phyloP scores from a whole-genome alignment of 2,797 vertebrate species.

The Rhadinocentrus ornatus region DNA sequence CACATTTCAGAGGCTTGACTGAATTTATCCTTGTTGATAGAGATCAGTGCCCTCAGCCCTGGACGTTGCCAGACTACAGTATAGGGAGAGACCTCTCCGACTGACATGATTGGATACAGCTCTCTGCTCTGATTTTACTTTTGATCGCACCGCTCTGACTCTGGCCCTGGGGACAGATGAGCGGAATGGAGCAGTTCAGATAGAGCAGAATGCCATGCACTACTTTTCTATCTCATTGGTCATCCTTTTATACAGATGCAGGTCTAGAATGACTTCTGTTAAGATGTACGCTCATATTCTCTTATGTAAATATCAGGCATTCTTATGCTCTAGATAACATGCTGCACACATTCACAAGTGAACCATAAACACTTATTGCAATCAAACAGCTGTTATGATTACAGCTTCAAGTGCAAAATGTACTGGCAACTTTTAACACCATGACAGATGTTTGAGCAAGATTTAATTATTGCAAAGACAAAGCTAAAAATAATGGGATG shows the following conservation, averaged over 20 bases:
- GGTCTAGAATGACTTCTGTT: conserved; percentile 39
- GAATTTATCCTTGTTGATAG: conserved; percentile 80
- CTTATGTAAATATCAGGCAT: conserved; percentile 32
- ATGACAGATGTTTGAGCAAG: conserved; percentile 10
- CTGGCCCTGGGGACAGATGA: conserved; percentile 71
- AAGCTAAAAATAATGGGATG: conserved; percentile 34
- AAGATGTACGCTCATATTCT: conserved; percentile 38
- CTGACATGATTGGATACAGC: conserved; percentile 78
- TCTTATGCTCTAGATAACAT: conserved; percentile 32
- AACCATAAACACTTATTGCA: conserved; percentile 11
- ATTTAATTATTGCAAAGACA: conserved; percentile 31
- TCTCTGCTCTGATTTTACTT: conserved; percentile 77
- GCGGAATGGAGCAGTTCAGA: conserved; percentile 59
- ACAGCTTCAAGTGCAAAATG: conserved; percentile 9
- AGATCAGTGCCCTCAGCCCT: conserved; percentile 77
- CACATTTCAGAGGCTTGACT: conserved; percentile 79
- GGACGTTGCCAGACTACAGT: conserved; percentile 76
- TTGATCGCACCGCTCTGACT: conserved; percentile 73
- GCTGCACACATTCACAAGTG: conserved; percentile 5
- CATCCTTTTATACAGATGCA: conserved; percentile 65
- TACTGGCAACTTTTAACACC: conserved; percentile 12
- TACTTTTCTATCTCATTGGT: conserved; percentile 61
- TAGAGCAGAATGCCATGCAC: conserved; percentile 61
- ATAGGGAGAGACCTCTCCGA: conserved; percentile 69
- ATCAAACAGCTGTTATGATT: conserved; percentile 20